These are phyloP conservation scores for Scopus umbretta DNA, from an alignment of 2,113 vertebrate genomes.

Conservation along the genomic window DNA sequence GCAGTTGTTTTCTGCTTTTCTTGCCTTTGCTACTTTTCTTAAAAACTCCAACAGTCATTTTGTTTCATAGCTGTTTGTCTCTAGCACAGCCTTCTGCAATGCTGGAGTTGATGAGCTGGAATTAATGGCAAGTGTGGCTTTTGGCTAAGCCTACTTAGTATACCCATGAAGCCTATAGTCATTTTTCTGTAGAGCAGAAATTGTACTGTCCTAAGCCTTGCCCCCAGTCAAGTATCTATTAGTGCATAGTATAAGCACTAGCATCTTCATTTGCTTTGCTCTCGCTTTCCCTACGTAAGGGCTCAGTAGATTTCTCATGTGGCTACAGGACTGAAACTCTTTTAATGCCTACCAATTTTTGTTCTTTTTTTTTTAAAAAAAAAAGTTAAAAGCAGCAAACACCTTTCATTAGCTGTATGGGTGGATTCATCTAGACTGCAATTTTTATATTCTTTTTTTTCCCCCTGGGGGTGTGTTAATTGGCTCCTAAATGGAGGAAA, in stretches of 20 bases:
- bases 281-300: rapidly evolving
- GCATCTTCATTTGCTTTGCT: neutral
- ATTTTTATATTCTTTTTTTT: neutral
- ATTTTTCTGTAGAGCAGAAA: neutral
- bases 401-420: neutral
- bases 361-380: neutral
- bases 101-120: neutral
- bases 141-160: neutral
- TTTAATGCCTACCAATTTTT: neutral
- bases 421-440: neutral
- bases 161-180: neutral
- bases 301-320: neutral
- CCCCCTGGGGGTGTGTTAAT: neutral
- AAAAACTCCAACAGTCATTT: neutral
- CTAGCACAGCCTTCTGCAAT: neutral
- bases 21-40: neutral
- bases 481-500: neutral
- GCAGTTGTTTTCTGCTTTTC: neutral
- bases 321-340: neutral
- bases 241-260: neutral
- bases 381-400: neutral
- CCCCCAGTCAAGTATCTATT: neutral
- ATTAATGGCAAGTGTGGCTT: neutral
- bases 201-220: neutral
- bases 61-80: neutral